Base-by-base conservation (phyloP, 2,888 invertebrate genomes). In the Oscheius sp. region DNA sequence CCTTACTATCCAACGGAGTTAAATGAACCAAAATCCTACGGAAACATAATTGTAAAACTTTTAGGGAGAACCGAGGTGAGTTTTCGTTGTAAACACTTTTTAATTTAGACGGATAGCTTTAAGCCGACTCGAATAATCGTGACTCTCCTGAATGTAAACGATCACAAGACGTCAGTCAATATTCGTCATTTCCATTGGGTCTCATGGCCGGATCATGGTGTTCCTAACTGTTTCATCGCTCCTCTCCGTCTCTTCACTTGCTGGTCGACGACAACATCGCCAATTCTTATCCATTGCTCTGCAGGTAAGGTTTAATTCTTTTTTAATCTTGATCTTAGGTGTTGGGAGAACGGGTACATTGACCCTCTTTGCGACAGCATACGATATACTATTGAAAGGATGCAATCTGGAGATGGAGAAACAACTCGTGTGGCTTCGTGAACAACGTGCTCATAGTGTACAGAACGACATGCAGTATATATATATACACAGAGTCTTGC, bases 231-330 rank as follows among this genome's bases (percentile, higher is more conserved):
- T 14, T 36, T 36, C 14, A 9, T 36, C 8, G 36, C 36, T 36
- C 36, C 36, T 9, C 8, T 36, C 14, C 36, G 36, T 36, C 36
- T 36, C 36, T 14, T 36, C 36, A 8, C 8, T 14, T 36, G 8
- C 36, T n/a, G n/a, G n/a, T 17, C 61, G 1, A 12, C 9, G 20
- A 65, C 72, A 0, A 68, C 68, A 17, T 22, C 59, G 4, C 77
- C 77, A 0, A 77, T 77, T 44, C 73, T 71, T 8, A 70, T 77
- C 8, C 77, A 77, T 41, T 77, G 77, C 64, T 75, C 75, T 1
- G 77, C 77, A 5, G 77, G 77, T 24, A 22, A 24, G 36, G 8
- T 36, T 36, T 36, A 36, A n/a, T n/a, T n/a, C n/a, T n/a, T n/a
- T n/a, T n/a, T n/a, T n/a, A n/a, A n/a, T n/a, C n/a, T n/a, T n/a